phyloP scores from a whole-genome alignment of 1,140 invertebrate species.

The Heliconius nattereri region DNA sequence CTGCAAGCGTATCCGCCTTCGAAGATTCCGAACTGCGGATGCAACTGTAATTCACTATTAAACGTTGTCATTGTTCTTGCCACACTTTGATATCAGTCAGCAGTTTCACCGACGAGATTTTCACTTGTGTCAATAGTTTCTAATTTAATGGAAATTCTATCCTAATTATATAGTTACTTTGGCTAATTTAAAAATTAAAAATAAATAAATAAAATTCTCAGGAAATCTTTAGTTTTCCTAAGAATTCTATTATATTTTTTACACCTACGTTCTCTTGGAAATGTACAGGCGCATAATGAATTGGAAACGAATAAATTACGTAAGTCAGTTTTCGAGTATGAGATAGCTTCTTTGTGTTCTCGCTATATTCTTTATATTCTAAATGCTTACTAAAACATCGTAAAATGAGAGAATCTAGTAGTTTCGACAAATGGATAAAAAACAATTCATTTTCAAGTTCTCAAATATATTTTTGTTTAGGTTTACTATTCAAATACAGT shows the following conservation, averaged over 20 bases:
- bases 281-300: no score
- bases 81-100: slow-evolving; percentile 40
- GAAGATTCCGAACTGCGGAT: slow-evolving; percentile 34
- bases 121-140: slow-evolving; percentile 12
- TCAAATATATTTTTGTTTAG: slow-evolving; percentile 17
- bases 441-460: neutral
- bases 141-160: neutral
- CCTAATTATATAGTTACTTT: neutral
- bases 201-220: no score
- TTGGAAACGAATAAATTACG: no score
- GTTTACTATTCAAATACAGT: slow-evolving; percentile 34
- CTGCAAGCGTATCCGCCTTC: slow-evolving; percentile 31
- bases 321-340: no score
- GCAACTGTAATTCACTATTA: slow-evolving; percentile 46
- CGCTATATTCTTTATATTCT: no score
- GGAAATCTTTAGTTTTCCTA: no score
- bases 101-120: slow-evolving; percentile 33
- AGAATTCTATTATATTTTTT: no score
- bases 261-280: no score
- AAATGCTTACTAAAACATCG: neutral
- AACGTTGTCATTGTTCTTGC: slow-evolving; percentile 45
- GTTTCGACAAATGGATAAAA: neutral
- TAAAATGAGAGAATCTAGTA: neutral
- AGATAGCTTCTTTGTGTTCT: no score
- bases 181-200: no score